These are phyloP conservation scores for Andrena hattorfiana DNA, from an alignment of 2,888 invertebrate genomes.

Conservation along the genomic window DNA sequence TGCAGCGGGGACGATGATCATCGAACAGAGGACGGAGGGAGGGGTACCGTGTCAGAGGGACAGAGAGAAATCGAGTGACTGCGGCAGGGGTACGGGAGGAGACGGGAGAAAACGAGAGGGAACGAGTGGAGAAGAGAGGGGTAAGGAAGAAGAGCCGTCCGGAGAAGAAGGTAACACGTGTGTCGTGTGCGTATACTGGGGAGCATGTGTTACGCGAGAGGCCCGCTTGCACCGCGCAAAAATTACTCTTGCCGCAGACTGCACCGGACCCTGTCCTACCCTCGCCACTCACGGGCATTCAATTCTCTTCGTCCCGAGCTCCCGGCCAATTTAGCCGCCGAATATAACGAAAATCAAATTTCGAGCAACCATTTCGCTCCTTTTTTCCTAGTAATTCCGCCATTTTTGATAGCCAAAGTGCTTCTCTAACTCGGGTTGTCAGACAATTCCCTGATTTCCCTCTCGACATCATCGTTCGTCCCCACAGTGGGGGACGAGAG, in stretches of 20 bases:
- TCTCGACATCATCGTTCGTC: background rate
- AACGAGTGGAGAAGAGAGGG: background rate
- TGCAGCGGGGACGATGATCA: conserved; percentile 46
- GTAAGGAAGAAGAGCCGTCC: conserved; percentile 31
- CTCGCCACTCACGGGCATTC: conserved; percentile 22
- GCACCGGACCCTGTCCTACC: conserved; percentile 8
- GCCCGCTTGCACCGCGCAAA: conserved; percentile 54
- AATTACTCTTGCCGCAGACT: conserved; percentile 51
- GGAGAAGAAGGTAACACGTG: conserved; percentile 19
- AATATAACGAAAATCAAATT: background rate
- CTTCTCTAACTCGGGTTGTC: background rate
- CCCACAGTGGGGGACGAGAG: background rate
- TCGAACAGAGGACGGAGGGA: conserved; percentile 34
- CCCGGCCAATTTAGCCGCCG: background rate
- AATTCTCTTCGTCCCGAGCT: conserved; percentile 19
- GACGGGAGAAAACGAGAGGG: background rate
- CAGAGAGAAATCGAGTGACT: conserved; percentile 8
- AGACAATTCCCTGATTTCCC: background rate
- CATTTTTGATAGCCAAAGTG: background rate
- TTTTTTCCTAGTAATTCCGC: background rate
- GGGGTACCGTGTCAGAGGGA: conserved; percentile 5
- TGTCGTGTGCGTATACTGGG: conserved; percentile 27
- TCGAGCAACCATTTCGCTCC: too few relatives aligned
- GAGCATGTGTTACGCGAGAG: conserved; percentile 65
- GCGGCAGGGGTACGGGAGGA: background rate